Conservation (phyloP, 2,797 vertebrate genomes). For the Petrocephalus sullivani region DNA sequence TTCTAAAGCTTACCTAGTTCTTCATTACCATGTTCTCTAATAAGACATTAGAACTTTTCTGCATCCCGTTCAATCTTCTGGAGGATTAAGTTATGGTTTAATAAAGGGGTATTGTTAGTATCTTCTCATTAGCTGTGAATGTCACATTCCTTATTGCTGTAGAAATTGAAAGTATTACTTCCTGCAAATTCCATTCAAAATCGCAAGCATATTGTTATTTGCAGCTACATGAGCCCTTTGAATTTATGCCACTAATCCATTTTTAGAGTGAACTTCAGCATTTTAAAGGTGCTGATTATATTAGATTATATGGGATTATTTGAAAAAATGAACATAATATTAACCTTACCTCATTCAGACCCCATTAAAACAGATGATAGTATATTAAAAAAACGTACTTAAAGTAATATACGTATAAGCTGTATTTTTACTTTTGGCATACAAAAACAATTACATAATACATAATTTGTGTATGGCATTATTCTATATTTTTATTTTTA, state of each 20-base stretch:
- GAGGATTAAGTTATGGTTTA: conserved; percentile 34
- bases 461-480: background rate
- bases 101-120: conserved; percentile 34
- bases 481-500: background rate
- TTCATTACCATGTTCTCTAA: background rate
- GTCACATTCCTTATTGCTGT: conserved; percentile 33
- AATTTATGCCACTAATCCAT: conserved; percentile 35
- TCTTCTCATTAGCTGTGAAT: conserved; percentile 28
- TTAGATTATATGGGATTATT: conserved; percentile 38
- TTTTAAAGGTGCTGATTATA: conserved; percentile 43
- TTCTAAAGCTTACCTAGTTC: background rate
- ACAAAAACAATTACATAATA: background rate
- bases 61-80: conserved; percentile 32
- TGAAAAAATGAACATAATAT: conserved; percentile 26
- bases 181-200: conserved; percentile 36
- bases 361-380: background rate
- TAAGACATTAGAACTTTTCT: conserved; percentile 21
- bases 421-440: background rate
- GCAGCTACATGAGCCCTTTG: conserved; percentile 45
- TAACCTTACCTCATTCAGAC: conserved; percentile 27
- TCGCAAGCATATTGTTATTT: conserved; percentile 47
- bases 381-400: background rate
- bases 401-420: background rate
- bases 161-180: conserved; percentile 36
- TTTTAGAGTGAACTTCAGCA: conserved; percentile 35